These are phyloP conservation scores for Oxytorus armatus DNA, from an alignment of 2,888 invertebrate species.

Conservation along the genomic window DNA sequence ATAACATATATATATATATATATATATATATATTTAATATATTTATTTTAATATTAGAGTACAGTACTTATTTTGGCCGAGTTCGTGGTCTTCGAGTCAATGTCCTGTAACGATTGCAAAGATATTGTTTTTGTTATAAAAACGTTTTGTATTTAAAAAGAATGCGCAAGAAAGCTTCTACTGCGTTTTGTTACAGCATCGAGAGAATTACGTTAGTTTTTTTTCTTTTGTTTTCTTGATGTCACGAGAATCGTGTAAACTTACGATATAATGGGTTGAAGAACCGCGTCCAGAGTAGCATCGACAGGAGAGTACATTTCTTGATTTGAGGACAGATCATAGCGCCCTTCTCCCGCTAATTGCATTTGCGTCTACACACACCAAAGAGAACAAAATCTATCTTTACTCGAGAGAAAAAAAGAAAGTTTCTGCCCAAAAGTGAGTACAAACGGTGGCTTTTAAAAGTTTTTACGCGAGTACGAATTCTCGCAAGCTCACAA, in stretches of 20 bases:
- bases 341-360: constrained; percentile 82
- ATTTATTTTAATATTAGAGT: constrained; percentile 71
- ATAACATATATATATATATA: constrained; percentile 27
- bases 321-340: constrained; percentile 83
- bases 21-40: constrained; percentile 15
- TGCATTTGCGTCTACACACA: constrained; percentile 83
- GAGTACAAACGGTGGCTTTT: constrained; percentile 7
- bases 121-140: background rate
- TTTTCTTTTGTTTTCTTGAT: constrained; percentile 21
- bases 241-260: constrained; percentile 71
- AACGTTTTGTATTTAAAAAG: background rate
- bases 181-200: constrained; percentile 48
- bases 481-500: no score
- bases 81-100: constrained; percentile 82
- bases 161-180: constrained; percentile 34
- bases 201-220: constrained; percentile 16
- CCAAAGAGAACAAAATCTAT: constrained; percentile 78
- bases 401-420: constrained; percentile 42
- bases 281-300: constrained; percentile 83
- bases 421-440: background rate
- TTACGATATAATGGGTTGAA: constrained; percentile 84
- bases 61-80: constrained; percentile 80
- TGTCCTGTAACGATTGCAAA: constrained; percentile 77
- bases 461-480: background rate
- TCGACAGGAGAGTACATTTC: constrained; percentile 82